phyloP scores from a whole-genome alignment of 2,113 vertebrate species.

The Poeciliopsis prolifica region DNA sequence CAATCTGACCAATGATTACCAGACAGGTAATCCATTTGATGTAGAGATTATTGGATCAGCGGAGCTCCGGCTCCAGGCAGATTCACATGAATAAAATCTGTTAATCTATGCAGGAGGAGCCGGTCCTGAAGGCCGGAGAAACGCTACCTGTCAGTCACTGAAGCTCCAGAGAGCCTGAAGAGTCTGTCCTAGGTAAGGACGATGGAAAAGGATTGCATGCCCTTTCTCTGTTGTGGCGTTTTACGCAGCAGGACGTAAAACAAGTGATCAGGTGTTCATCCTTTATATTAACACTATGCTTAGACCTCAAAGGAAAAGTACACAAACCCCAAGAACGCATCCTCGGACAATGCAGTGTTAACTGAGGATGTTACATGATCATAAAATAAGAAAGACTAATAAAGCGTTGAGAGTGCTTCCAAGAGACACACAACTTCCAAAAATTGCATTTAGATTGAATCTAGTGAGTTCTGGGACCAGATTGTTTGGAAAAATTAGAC shows the following conservation, averaged over 20 bases:
- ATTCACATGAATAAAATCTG: constrained; percentile 56
- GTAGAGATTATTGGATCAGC: constrained; percentile 63
- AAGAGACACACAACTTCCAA: too few relatives aligned
- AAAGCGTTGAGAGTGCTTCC: too few relatives aligned
- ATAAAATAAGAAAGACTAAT: too few relatives aligned
- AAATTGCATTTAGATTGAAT: too few relatives aligned
- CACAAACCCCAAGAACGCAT: too few relatives aligned
- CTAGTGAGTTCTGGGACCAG: too few relatives aligned
- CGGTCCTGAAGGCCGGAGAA: constrained; percentile 42
- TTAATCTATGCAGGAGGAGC: constrained; percentile 43
- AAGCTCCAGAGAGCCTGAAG: constrained; percentile 7
- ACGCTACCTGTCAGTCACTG: constrained; percentile 15
- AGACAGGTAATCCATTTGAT: constrained; percentile 65
- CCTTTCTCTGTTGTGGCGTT: not conserved
- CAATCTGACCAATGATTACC: constrained; percentile 68
- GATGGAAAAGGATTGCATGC: not conserved
- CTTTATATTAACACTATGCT: too few relatives aligned
- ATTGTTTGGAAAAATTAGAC: too few relatives aligned
- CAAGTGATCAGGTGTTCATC: not conserved
- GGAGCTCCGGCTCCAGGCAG: constrained; percentile 46
- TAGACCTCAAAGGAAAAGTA: too few relatives aligned
- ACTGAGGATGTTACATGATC: too few relatives aligned
- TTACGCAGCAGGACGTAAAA: not conserved
- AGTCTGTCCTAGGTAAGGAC: constrained; percentile 1
- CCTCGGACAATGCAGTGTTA: too few relatives aligned